Conservation (phyloP, 2,113 vertebrate genomes). For the Harpagus bidentatus region DNA sequence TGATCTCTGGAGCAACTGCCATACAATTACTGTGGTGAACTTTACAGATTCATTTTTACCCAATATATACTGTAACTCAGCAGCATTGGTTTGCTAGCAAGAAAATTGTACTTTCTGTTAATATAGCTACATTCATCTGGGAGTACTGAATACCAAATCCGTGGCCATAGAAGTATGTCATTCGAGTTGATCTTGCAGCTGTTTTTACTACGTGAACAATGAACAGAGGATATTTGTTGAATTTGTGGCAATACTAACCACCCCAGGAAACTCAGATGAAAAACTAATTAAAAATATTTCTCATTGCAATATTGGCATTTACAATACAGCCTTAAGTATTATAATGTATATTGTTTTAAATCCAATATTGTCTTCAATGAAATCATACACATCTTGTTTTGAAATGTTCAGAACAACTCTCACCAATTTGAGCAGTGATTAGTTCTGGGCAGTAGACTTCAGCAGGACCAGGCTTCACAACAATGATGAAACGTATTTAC, state of each 20-base stretch:
- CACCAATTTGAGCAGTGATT: background rate
- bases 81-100: background rate
- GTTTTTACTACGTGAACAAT: background rate
- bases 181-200: background rate
- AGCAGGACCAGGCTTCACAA: background rate
- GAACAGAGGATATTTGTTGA: conserved; percentile 20
- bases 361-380: background rate
- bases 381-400: background rate
- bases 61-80: background rate
- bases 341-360: background rate
- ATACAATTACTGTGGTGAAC: background rate
- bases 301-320: background rate
- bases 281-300: background rate
- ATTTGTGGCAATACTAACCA: background rate
- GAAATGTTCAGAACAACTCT: background rate
- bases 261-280: background rate
- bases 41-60: background rate
- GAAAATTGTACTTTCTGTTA: background rate
- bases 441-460: background rate
- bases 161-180: background rate
- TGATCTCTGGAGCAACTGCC: background rate
- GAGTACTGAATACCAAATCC: background rate
- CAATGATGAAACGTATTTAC: background rate
- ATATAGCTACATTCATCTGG: background rate
- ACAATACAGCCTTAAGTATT: background rate